Evolutionary conservation across 2,797 vertebrate genomes (phyloP), one percentile per base, ranked within the genome.

Genomic region (Halcyon chelicuti): DNA sequence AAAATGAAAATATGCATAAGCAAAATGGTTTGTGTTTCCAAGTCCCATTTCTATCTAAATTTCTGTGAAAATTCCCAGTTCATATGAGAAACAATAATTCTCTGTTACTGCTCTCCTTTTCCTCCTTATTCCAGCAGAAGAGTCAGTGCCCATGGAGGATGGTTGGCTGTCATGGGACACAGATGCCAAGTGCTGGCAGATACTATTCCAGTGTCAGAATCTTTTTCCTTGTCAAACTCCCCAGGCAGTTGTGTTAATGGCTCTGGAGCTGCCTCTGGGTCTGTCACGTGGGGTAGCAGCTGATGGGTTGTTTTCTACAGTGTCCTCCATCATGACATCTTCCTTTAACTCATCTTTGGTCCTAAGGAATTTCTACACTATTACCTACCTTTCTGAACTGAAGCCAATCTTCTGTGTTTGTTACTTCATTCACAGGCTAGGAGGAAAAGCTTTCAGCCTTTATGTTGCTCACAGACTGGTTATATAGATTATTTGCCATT

Each of bases 251-350:
- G 83, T 80, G 90, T 90, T 97, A 97, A 92, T 93, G 81, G 87
- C 80, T 94, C 40, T 51, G 82, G 96, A 88, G 47, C 91, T 94
- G 95, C 96, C 96, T 95, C 94, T 93, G 94, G 94, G 94, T 97
- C 92, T 96, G 88, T 97, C 97, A 93, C 33, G 2, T 49, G 42
- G 72, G 12, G 12, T 80, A 92, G 77, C 71, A 96, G 96, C 91
- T 96, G 94, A 95, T 80, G 87, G 65, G 76, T 91, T 88, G 58
- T 52, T 87, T 95, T 74, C 81, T 81, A 44, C 89, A 62, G 44
- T 58, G 74, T 86, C 83, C 31, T 95, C 94, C 82, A 82, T 51
- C 73, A 68, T 96, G 94, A 91, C 86, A 83, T 68, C 74, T 91
- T 93, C 85, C 49, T 33, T 72, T 88, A 94, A 90, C 80, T 94